Base-by-base conservation (phyloP, 1,140 invertebrate genomes). In the Listronotus bonariensis region DNA sequence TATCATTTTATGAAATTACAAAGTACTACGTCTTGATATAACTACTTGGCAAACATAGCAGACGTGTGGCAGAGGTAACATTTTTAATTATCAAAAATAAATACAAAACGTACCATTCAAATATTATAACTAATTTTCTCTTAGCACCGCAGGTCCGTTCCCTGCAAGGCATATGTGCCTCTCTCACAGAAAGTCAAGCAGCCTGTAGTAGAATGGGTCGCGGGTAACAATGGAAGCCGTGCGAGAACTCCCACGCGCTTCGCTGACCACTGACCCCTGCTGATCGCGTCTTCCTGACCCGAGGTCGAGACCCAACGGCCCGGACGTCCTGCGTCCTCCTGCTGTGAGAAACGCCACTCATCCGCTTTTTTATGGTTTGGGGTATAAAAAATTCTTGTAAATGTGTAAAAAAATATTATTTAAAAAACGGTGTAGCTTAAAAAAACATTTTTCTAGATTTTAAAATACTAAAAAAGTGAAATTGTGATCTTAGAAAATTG, bases 211-310 rank as follows among this genome's bases (percentile, higher is more conserved):
- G n/a, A 62, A 43, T 32, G 17, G 43, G 41, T 31, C 52, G 15
- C 18, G 54, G 40, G 66, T 69, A 69, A 69, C 68, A 69, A 69
- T 69, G 49, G 68, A 49, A 69, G 64, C 68, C 68, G 68, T 69
- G 68, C 68, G 68, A 69, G 48, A 57, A 61, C 63, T 69, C 68
- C 68, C 68, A 69, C 68, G 68, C 58, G 48, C 45, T 26, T 61
- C n/a, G n/a, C 52, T 69, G 68, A 69, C 68, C 68, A 69, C 68
- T 69, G 68, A 69, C 68, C 68, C 68, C 58, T 65, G 46, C 17
- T 20, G 61, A 55, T 65, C 54, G 53, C 45, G 62, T 58, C 68
- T 69, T 69, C 53, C 64, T 69, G 68, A 69, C 59, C 63, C 68
- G 15, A 32, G 56, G 45, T 41, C 48, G 42, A 45, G 42, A 61